Conservation (phyloP, 2,888 invertebrate species). For the Rhamphomyia laevipes region DNA sequence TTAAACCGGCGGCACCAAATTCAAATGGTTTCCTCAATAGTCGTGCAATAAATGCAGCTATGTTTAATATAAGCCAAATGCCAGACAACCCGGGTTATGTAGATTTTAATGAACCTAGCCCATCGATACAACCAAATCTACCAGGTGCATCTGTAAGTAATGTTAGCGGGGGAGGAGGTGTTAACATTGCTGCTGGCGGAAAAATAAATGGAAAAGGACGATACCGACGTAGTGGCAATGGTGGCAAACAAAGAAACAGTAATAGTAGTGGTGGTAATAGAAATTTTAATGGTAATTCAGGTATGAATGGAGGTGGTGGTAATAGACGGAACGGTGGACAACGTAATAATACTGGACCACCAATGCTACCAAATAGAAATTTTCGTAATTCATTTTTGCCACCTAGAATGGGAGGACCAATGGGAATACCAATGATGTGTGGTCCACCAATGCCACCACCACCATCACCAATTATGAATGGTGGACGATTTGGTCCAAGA, state of each 20-base stretch:
- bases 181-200: neutral
- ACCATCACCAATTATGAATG: slow-evolving; percentile 20
- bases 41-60: slow-evolving; percentile 7
- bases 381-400: slow-evolving; percentile 9
- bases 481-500: slow-evolving; percentile 18
- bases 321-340: slow-evolving; percentile 14
- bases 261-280: neutral
- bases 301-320: slow-evolving; percentile 1
- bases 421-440: slow-evolving; percentile 18
- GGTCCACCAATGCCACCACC: slow-evolving; percentile 21
- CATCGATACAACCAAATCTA: slow-evolving; percentile 18
- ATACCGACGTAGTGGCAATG: slow-evolving; percentile 13
- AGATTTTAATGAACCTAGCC: slow-evolving; percentile 32
- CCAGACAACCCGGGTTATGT: slow-evolving; percentile 36
- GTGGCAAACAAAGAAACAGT: neutral
- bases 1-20: neutral
- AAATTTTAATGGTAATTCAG: slow-evolving; percentile 8
- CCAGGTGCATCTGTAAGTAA: slow-evolving; percentile 1
- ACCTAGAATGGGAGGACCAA: slow-evolving; percentile 1
- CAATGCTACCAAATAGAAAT: slow-evolving; percentile 25
- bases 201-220: slow-evolving; percentile 13
- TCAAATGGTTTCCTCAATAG: no score
- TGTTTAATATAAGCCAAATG: slow-evolving; percentile 34
- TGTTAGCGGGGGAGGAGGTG: slow-evolving; percentile 3
- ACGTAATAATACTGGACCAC: slow-evolving; percentile 16